These are phyloP conservation scores for Actinemys pallida DNA, from an alignment of 2,113 vertebrate genomes.

Conservation along the genomic window DNA sequence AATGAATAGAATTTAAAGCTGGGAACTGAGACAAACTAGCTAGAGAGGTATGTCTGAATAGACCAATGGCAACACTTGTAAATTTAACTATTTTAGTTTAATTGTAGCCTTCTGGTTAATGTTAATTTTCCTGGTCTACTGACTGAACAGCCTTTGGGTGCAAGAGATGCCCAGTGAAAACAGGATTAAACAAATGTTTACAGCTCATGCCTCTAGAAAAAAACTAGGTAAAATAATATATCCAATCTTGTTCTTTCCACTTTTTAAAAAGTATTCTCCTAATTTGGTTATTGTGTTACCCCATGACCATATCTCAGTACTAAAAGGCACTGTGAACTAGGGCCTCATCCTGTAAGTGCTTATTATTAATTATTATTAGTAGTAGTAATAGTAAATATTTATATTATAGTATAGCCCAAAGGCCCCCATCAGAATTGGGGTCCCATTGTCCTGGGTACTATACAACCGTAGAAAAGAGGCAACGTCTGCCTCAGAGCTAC, in stretches of 20 bases:
- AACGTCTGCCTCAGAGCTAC: neutral
- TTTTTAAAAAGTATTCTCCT: neutral
- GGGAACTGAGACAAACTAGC: too few species aligned
- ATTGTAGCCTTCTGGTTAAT: too few species aligned
- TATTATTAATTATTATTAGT: neutral
- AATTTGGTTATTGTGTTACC: neutral
- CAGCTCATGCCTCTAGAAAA: neutral
- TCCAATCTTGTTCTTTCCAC: neutral
- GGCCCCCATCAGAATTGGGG: neutral
- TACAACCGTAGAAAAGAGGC: too few species aligned
- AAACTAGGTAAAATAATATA: neutral
- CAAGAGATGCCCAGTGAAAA: too few species aligned
- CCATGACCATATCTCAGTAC: neutral
- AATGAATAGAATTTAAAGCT: too few species aligned
- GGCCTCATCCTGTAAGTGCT: neutral
- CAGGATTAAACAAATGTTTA: neutral
- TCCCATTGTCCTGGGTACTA: neutral
- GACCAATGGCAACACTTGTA: too few species aligned
- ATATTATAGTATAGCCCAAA: neutral
- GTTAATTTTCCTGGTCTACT: too few species aligned
- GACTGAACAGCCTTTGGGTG: too few species aligned
- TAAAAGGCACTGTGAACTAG: neutral
- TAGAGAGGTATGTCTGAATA: too few species aligned
- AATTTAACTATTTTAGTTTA: too few species aligned
- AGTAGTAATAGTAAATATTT: neutral